These are phyloP conservation scores for Caenorhabditis doughertyi DNA, from an alignment of 2,888 invertebrate genomes.

Conservation along the genomic window DNA sequence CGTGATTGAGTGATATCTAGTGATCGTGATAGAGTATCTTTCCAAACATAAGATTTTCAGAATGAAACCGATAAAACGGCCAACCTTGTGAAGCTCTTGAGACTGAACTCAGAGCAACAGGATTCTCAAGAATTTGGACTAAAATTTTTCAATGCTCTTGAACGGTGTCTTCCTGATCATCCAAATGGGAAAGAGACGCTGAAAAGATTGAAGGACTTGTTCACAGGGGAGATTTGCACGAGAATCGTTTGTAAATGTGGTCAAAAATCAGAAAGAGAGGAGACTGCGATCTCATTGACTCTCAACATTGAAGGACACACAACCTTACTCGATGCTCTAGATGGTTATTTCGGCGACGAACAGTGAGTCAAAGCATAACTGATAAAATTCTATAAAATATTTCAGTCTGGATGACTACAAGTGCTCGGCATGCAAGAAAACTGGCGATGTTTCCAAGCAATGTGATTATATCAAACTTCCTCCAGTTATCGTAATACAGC, in stretches of 20 bases:
- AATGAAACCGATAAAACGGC: constrained; percentile 70
- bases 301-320: constrained; percentile 76
- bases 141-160: constrained; percentile 79
- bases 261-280: constrained; percentile 30
- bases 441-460: constrained; percentile 64
- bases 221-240: constrained; percentile 39
- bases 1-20: no score
- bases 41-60: constrained; percentile 55
- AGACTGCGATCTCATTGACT: constrained; percentile 64
- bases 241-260: constrained; percentile 74
- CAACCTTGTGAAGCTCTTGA: constrained; percentile 69
- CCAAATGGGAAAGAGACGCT: constrained; percentile 74
- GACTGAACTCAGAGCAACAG: constrained; percentile 78
- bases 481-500: constrained; percentile 77
- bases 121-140: constrained; percentile 81
- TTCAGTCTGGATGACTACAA: constrained; percentile 76
- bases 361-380: constrained; percentile 56
- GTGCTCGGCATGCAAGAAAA: constrained; percentile 72
- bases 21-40: background rate
- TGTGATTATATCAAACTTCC: constrained; percentile 72
- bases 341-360: constrained; percentile 73
- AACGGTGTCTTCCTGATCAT: constrained; percentile 76
- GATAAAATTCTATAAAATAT: background rate
- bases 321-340: constrained; percentile 73
- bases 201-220: constrained; percentile 58